A percentile compares a stretch with the other conserved stretches of the same genome.
These are phyloP conservation scores for Cephus cinctus DNA, from an alignment of 1,140 invertebrate genomes.

Conservation along the genomic window DNA sequence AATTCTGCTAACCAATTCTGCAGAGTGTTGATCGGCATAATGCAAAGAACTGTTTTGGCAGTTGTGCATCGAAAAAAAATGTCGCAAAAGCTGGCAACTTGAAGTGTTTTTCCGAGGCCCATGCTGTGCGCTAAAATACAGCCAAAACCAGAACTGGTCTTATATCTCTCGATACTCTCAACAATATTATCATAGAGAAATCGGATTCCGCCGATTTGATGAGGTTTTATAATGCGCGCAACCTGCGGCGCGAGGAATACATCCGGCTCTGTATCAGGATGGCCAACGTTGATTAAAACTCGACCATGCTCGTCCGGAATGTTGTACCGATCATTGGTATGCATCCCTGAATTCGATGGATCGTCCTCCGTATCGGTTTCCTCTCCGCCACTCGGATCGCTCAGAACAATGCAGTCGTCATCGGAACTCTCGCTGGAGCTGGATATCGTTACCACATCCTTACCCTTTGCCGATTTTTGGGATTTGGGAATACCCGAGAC, in stretches of 20 bases:
- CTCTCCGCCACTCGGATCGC: conserved; percentile 66
- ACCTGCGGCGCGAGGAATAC: conserved; percentile 94
- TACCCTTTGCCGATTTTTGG: conserved; percentile 48
- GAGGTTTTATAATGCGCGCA: conserved; percentile 90
- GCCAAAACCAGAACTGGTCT: conserved; percentile 90
- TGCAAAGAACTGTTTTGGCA: conserved; percentile 89
- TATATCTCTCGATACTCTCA: conserved; percentile 84
- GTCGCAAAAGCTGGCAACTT: conserved; percentile 93
- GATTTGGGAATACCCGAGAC: conserved; percentile 36
- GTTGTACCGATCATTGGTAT: conserved; percentile 91
- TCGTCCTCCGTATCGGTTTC: conserved; percentile 65
- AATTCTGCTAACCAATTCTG: conserved; percentile 99
- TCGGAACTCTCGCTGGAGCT: conserved; percentile 66
- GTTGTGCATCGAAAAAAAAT: conserved; percentile 89
- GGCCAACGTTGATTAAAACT: conserved; percentile 94
- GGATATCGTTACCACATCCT: conserved; percentile 66
- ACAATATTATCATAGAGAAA: conserved; percentile 97
- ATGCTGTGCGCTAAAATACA: conserved; percentile 99
- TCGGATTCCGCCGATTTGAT: conserved; percentile 94
- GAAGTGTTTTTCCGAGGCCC: conserved; percentile 98
- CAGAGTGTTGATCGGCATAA: conserved; percentile 98
- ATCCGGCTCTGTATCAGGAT: conserved; percentile 88
- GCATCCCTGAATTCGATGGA: conserved; percentile 70
- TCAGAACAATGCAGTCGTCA: conserved; percentile 80
- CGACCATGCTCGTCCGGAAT: conserved; percentile 87